These are phyloP conservation scores for Liolophura sinensis DNA, from an alignment of 1,140 invertebrate genomes.

Conservation along the genomic window DNA sequence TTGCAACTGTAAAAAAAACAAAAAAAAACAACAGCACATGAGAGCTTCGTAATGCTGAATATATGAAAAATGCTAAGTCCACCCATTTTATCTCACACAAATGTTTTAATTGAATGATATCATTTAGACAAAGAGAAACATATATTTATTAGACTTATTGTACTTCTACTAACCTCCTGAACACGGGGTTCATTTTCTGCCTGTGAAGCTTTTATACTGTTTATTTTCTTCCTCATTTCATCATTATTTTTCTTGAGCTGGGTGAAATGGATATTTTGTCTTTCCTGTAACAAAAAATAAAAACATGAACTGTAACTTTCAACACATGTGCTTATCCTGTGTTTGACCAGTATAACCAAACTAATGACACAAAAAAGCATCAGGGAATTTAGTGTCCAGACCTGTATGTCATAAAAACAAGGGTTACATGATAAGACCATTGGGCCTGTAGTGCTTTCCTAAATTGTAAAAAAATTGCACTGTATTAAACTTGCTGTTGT, in stretches of 20 bases:
- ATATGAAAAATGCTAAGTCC: neutral
- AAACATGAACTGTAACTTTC: too few relatives aligned
- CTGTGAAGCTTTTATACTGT: constrained; percentile 18
- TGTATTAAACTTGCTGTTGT: too few relatives aligned
- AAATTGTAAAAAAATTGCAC: too few relatives aligned
- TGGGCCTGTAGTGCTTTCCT: too few relatives aligned
- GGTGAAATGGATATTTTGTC: constrained; percentile 24
- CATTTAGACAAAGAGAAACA: neutral
- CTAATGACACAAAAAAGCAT: too few relatives aligned
- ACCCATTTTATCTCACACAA: neutral
- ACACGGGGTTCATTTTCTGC: constrained; percentile 28
- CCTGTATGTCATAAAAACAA: too few relatives aligned
- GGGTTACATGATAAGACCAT: too few relatives aligned
- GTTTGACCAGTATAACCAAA: too few relatives aligned
- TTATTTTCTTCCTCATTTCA: constrained; percentile 27
- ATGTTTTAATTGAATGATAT: neutral
- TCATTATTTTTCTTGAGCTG: constrained; percentile 26
- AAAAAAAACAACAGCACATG: neutral
- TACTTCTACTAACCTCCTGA: constrained; percentile 14
- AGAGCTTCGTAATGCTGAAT: neutral
- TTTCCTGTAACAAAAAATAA: constrained; percentile 20
- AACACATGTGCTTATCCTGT: too few relatives aligned
- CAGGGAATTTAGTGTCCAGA: too few relatives aligned
- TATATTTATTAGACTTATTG: neutral
- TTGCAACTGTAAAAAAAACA: constrained; percentile 22